Conservation (phyloP, 2,113 vertebrate species). For the Corynorhinus townsendii region DNA sequence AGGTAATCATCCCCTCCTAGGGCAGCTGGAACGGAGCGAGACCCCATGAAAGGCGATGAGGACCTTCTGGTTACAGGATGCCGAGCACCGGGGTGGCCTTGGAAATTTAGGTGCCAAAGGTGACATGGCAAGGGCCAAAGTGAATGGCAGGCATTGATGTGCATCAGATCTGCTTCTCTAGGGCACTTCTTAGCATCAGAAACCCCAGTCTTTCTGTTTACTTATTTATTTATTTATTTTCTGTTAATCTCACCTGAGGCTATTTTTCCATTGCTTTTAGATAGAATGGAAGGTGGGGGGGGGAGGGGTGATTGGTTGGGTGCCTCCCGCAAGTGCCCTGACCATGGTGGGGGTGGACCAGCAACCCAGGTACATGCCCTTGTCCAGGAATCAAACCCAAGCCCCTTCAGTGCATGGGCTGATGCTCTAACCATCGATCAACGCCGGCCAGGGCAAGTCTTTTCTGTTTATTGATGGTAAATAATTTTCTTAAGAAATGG, state of each 20-base stretch:
- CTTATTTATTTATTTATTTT: neutral
- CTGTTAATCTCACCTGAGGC: no score
- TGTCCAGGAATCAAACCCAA: no score
- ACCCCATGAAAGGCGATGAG: neutral
- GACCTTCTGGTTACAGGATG: neutral
- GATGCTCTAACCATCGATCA: no score
- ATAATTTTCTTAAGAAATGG: neutral
- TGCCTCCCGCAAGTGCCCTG: no score
- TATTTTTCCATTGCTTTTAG: no score
- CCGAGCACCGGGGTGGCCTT: fast-evolving
- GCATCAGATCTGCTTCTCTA: neutral
- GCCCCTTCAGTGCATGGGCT: no score
- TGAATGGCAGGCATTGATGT: neutral
- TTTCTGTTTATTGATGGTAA: neutral
- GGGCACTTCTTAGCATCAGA: neutral
- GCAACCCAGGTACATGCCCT: no score
- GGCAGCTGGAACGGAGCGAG: neutral
- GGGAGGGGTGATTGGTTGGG: no score
- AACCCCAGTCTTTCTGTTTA: neutral
- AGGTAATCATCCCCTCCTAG: neutral
- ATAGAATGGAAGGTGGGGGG: no score
- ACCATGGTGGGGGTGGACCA: no score
- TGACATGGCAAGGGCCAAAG: neutral
- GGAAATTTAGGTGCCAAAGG: neutral
- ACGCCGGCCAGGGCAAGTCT: no score